Percentiles rank a stretch among this genome's conserved stretches.
Evolutionary conservation across 2,797 vertebrate species (phyloP).

Genomic region (Pseudomugil tenellus): DNA sequence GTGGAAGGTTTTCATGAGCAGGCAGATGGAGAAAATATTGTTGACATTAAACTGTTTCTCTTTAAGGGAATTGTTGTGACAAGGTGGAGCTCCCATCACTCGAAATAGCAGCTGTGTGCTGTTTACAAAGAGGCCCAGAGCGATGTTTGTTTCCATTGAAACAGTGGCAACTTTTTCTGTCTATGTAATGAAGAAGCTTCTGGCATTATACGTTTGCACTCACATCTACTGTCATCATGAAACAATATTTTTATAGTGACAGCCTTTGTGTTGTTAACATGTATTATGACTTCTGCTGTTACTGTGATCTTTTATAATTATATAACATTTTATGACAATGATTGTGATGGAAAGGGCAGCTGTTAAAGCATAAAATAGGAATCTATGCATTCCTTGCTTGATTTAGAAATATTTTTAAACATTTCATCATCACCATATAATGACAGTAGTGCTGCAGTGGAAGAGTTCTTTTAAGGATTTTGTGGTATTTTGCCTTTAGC

Average conservation of each 20-base stretch:
- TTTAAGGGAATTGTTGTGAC: slow-evolving; percentile 87
- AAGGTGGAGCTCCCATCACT: slow-evolving; percentile 87
- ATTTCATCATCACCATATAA: neutral
- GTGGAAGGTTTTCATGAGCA: slow-evolving; percentile 80
- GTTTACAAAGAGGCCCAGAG: slow-evolving; percentile 85
- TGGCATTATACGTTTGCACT: slow-evolving; percentile 78
- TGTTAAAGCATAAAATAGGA: neutral
- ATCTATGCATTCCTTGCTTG: neutral
- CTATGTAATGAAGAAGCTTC: slow-evolving; percentile 80
- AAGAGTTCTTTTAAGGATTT: neutral
- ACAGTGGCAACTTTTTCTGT: slow-evolving; percentile 75
- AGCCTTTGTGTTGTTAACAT: slow-evolving; percentile 35
- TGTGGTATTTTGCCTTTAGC: neutral
- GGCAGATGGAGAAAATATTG: slow-evolving; percentile 86
- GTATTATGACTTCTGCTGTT: slow-evolving; percentile 33
- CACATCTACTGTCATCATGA: slow-evolving; percentile 77
- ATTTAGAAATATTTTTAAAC: neutral
- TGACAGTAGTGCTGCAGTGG: neutral
- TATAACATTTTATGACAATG: neutral
- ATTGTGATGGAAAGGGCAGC: neutral
- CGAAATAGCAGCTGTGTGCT: slow-evolving; percentile 84
- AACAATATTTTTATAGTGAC: slow-evolving; percentile 63
- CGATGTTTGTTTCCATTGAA: slow-evolving; percentile 85
- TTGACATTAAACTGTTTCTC: slow-evolving; percentile 88
- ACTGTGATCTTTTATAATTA: slow-evolving; percentile 15